Percentiles rank a stretch among this genome's conserved stretches.
phyloP scores from a whole-genome alignment of 2,113 vertebrate species.

The Acanthisitta chloris region DNA sequence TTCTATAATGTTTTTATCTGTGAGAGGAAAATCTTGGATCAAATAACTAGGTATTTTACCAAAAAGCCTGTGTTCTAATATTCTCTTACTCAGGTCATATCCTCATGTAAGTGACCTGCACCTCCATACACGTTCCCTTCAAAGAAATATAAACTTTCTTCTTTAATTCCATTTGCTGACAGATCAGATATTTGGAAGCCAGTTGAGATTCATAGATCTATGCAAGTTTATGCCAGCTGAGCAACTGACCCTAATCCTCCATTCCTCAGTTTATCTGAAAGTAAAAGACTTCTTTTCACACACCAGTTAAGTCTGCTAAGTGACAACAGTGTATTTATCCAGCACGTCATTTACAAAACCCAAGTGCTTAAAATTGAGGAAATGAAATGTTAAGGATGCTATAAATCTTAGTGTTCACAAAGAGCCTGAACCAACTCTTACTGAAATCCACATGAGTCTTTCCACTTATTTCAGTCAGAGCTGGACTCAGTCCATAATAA shows the following conservation, averaged over 20 bases:
- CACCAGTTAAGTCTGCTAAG: conserved; percentile 3
- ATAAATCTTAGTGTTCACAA: conserved; percentile 22
- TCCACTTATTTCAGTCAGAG: neutral
- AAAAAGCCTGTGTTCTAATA: neutral
- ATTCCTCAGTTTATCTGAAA: neutral
- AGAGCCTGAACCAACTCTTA: neutral
- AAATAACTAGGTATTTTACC: neutral
- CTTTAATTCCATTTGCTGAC: neutral
- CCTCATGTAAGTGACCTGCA: neutral
- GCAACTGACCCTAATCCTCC: neutral
- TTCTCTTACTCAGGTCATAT: neutral
- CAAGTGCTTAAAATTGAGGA: conserved; percentile 45
- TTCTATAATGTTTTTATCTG: neutral
- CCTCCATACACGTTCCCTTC: neutral
- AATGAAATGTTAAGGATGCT: conserved; percentile 54
- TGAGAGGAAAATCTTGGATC: neutral
- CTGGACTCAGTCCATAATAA: conserved; percentile 15
- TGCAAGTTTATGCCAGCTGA: neutral
- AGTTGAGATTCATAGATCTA: neutral
- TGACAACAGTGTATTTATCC: conserved; percentile 31
- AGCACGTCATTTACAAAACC: conserved; percentile 27
- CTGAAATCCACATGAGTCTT: neutral
- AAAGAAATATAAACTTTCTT: neutral
- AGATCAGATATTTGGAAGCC: neutral
- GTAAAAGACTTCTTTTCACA: conserved; percentile 11